Base-by-base conservation (phyloP, 2,797 vertebrate genomes). In the Limnodromus scolopaceus region DNA sequence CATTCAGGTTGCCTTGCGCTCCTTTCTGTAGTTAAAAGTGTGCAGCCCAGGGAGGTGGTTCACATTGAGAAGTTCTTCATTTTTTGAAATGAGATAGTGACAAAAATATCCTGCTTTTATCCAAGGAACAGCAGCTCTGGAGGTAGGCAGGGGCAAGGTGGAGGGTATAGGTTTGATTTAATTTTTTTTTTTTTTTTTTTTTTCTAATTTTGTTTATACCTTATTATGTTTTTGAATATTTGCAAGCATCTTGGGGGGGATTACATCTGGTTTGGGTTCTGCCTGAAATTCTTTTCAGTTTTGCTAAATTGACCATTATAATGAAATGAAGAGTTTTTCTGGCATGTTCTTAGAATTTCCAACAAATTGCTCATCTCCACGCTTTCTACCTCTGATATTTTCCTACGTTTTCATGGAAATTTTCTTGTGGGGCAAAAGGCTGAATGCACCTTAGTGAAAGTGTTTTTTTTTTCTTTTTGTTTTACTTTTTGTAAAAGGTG, bases 141-240 rank as follows among this genome's bases (percentile, higher is more conserved):
- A 96, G 91, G 91, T 95, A 91, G 94, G 95, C 90, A 77, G 85
- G 63, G 84, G 39, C 11, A 39, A 74, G 78, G 63, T 10, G 28
- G 54, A 57, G 83, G 91, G 70, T 6, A 84, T 54, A 70, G 48
- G 16, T 32, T 55, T 15, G 27, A n/a, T n/a, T n/a, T n/a, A n/a
- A n/a, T n/a, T n/a, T n/a, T n/a, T n/a, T n/a, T n/a, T n/a, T n/a
- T n/a, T n/a, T n/a, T n/a, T n/a, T n/a, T 46, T 46, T 41, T 13
- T 5, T 27, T 19, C 5, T 13, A 54, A 9, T 43, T 68, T 71
- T 60, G 17, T 95, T 92, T 90, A 39, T 68, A 38, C 70, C 65
- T 84, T 4, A 13, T 27, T 64, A 1, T 63, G 39, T 27, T 82
- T 78, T 61, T 30, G 38, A 64, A 27, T 27, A 39, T 16, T 84